A percentile compares a stretch with the other conserved stretches of the same genome.
Conservation (phyloP, 23 tunicate species). For the Ciona savignyi region DNA sequence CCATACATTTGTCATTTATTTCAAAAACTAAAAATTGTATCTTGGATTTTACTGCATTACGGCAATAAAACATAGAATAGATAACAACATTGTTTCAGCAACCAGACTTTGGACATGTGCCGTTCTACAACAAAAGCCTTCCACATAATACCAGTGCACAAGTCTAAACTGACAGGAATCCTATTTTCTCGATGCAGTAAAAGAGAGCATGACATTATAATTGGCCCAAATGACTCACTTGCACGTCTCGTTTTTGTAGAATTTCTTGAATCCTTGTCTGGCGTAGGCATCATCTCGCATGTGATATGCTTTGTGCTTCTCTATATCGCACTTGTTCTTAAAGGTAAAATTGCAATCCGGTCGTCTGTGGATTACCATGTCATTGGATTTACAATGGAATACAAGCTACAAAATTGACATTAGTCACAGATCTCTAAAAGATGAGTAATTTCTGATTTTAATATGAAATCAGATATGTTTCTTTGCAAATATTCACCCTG, state of each 20-base stretch:
- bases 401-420: no score
- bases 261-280: conserved; percentile 82
- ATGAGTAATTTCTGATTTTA: no score
- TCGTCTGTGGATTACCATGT: conserved; percentile 27
- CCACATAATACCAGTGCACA: no score
- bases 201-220: background rate
- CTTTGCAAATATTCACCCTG: no score
- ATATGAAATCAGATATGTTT: no score
- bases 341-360: conserved; percentile 66
- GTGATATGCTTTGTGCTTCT: conserved; percentile 84
- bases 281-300: conserved; percentile 60
- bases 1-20: background rate
- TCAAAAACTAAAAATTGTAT: no score
- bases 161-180: background rate
- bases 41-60: no score
- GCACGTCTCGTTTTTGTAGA: conserved; percentile 80
- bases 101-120: no score
- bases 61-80: background rate
- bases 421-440: no score
- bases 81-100: background rate
- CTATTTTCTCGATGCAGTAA: background rate
- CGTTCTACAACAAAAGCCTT: no score
- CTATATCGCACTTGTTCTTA: conserved; percentile 86
- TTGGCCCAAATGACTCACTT: conserved; percentile 30
- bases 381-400: no score